Base-by-base conservation (phyloP, 2,113 vertebrate species). In the Eulacestoma nigropectus region DNA sequence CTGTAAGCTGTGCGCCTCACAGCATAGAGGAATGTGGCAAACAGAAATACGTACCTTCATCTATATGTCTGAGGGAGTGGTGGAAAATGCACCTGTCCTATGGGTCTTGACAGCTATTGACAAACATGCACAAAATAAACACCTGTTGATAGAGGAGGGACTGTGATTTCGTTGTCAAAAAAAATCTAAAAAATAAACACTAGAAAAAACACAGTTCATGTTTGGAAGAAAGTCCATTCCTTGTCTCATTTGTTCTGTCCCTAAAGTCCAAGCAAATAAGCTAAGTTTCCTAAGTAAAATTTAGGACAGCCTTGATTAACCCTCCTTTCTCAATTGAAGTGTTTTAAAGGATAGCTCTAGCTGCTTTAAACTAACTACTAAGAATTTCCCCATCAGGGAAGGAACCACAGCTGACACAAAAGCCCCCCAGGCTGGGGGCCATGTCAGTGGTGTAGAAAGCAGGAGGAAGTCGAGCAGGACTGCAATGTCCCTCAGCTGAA, bases 101-200 rank as follows among this genome's bases (percentile, higher is more conserved):
- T 29, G 32, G 4, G 7, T 68, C 41, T 73, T 37, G 27, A 67
- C 30, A 78, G 11, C 5, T 62, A 9, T 23, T 70, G 39, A 35
- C 25, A 91, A 33, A 44, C 20, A 23, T 9, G 4, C 3, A 42
- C 21, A 42, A 84, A 75, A 30, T 37, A 70, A n/a, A 6, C 11
- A 62, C 21, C 4, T 0, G 0, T 8, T 46, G 11, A 33, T 30
- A 47, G 63, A 74, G 5, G 2, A 89, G 15, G 4, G 19, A 49
- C 19, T 33, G 17, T 65, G 39, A 53, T 46, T 81, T 75, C 2
- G 2, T 35, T 57, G 9, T 55, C 16, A 55, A 63, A 84, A 70
- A 25, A 0, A 4, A 17, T 29, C 7, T 33, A 13, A 69, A 57
- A 60, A 67, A 39, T 11, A 63, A 69, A 29, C 20, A 32, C 0